Percentiles rank a stretch among this genome's conserved stretches.
Evolutionary conservation across 2,113 vertebrate genomes (phyloP).

Genomic region (Anoplopoma fimbria): DNA sequence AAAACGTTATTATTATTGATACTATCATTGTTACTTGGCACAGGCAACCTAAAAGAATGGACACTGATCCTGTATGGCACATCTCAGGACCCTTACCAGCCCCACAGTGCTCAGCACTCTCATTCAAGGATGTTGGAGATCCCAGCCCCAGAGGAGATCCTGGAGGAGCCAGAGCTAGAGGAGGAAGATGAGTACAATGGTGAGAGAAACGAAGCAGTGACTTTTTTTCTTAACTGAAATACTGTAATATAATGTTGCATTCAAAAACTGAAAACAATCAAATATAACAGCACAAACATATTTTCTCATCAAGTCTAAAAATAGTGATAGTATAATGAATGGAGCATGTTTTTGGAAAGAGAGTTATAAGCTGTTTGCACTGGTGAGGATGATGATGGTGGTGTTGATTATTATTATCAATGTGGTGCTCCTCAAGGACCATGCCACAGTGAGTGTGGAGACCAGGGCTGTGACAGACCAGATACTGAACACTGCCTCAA

Average conservation of each 20-base stretch:
- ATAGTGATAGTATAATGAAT: background rate
- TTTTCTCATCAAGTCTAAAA: background rate
- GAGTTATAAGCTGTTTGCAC: background rate
- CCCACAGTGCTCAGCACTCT: constrained; percentile 67
- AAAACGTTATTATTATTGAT: background rate
- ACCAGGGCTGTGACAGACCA: constrained; percentile 91
- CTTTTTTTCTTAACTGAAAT: background rate
- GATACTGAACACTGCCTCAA: constrained; percentile 90
- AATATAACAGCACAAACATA: background rate
- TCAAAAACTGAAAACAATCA: background rate
- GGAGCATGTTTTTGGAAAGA: background rate
- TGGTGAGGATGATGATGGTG: background rate
- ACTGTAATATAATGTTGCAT: background rate
- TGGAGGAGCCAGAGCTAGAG: constrained; percentile 76
- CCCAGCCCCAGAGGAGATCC: constrained; percentile 53
- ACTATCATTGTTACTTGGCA: constrained; percentile 7
- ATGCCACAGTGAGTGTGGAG: constrained; percentile 90
- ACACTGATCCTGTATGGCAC: constrained; percentile 91
- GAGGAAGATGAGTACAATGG: constrained; percentile 89
- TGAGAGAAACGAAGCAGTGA: constrained; percentile 57
- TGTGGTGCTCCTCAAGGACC: constrained; percentile 80
- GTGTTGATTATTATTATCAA: background rate
- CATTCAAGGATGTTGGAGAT: constrained; percentile 81
- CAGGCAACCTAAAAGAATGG: constrained; percentile 95
- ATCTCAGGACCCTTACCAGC: constrained; percentile 84